Evolutionary conservation across 2,888 invertebrate genomes (phyloP), one percentile per base, ranked within the genome.

Genomic region (Pyrgus malvae): DNA sequence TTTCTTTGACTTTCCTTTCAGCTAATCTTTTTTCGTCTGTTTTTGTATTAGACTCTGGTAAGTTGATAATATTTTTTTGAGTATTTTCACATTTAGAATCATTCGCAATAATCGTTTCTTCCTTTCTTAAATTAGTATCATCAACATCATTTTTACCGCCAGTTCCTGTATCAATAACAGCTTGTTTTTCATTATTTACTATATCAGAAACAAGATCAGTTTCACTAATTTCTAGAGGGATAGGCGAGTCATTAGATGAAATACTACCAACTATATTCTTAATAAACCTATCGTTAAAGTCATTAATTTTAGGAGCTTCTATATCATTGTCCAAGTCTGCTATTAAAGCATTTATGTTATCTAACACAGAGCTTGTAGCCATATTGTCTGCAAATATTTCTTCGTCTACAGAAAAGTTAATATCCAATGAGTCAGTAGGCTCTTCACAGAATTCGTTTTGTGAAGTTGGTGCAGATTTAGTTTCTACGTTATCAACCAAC

Each of bases 371-470:
- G 59, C 84, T 82, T 5, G 78, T 68, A 4, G 62, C 69, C 49
- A 80, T 67, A 62, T 76, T 84, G 60, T 86, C 87, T 29, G 79
- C 55, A 72, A 88, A 86, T 54, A 83, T 74, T 65, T 81, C 86
- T 31, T 85, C 83, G 40, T 78, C 80, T 9, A 80, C 66, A n/a
- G 63, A 74, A 65, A 81, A 83, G 59, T 64, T 77, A 27, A 70
- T 61, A 59, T 73, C 63, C 23, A 73, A 58, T 7, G 57, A 58
- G 25, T 63, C 60, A 9, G 44, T 38, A 12, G 45, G 45, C 38
- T 38, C 53, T 21, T 45, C 45, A 38, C n/a, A 21, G 7, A 29
- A 8, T 21, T 29, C 38, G 11, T 45, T 45, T 45, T 1, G 7
- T 4, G 25, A 19, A 11, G n/a, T 23, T 40, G 21, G 7, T 0